Conservation (phyloP, 2,797 vertebrate species). For the Paguma larvata region DNA sequence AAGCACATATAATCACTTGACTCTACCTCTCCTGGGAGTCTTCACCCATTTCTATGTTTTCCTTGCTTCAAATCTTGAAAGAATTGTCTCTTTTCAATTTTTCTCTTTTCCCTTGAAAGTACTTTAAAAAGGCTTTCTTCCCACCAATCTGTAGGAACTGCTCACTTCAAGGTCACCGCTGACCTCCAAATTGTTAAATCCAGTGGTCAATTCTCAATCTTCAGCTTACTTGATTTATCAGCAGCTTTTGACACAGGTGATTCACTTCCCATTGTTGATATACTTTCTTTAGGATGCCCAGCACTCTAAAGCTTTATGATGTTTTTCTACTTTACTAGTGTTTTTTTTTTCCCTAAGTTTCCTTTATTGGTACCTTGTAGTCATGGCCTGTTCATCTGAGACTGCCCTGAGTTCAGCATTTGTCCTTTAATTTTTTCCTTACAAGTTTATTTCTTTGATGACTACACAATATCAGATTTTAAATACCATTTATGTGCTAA, state of each 20-base stretch:
- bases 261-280: background rate
- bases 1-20: background rate
- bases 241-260: background rate
- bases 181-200: background rate
- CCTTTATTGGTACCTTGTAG: background rate
- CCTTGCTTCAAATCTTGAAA: background rate
- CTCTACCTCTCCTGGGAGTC: background rate
- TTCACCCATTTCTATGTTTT: background rate
- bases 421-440: background rate
- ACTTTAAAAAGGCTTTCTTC: background rate
- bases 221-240: background rate
- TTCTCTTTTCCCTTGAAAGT: background rate
- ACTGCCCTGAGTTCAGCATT: rapidly evolving
- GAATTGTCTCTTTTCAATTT: background rate
- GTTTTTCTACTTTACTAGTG: background rate
- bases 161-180: background rate
- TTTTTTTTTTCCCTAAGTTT: background rate
- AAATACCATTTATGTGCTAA: background rate
- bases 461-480: background rate
- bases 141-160: background rate
- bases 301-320: background rate
- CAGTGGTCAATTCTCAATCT: background rate
- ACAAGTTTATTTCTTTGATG: background rate
- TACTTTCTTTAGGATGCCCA: background rate
- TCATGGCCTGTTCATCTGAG: background rate